These are phyloP conservation scores for Panthera leo DNA, from an alignment of 2,113 vertebrate genomes.

Conservation along the genomic window DNA sequence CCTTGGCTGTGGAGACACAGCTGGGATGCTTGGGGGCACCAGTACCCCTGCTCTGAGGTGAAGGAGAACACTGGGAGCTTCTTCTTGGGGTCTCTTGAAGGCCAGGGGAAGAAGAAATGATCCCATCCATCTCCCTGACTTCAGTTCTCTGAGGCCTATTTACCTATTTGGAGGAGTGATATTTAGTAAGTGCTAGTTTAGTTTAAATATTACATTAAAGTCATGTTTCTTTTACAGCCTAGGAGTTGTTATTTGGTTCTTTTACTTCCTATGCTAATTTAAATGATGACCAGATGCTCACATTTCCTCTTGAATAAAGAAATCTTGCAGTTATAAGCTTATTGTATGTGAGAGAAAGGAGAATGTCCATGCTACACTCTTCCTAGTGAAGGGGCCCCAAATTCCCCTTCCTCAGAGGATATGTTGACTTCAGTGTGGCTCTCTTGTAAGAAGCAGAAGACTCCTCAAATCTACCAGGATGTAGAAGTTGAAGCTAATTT, in stretches of 20 bases:
- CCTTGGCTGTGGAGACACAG: not conserved
- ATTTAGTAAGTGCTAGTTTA: conserved; percentile 78
- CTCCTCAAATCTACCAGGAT: not conserved
- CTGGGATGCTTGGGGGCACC: not conserved
- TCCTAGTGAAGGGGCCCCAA: not conserved
- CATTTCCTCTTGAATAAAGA: not conserved
- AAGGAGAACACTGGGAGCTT: not conserved
- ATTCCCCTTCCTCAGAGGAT: not conserved
- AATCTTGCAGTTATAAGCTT: not conserved
- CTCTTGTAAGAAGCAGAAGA: not conserved
- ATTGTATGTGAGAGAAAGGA: no score
- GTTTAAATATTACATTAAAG: conserved; percentile 82
- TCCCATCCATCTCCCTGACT: not conserved
- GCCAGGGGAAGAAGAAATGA: conserved; percentile 91
- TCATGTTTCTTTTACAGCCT: not conserved
- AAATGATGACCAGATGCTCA: not conserved
- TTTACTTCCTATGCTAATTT: not conserved
- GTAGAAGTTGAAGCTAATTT: not conserved
- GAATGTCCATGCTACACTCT: not conserved
- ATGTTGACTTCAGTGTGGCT: not conserved
- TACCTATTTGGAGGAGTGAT: conserved; percentile 44
- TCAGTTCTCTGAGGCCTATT: not conserved
- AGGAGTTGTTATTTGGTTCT: not conserved
- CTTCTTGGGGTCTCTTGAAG: not conserved
- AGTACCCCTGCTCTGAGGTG: not conserved